A percentile compares a stretch with the other conserved stretches of the same genome.
phyloP scores from a whole-genome alignment of 2,888 invertebrate species.

The Cryptophagus acutangulus region DNA sequence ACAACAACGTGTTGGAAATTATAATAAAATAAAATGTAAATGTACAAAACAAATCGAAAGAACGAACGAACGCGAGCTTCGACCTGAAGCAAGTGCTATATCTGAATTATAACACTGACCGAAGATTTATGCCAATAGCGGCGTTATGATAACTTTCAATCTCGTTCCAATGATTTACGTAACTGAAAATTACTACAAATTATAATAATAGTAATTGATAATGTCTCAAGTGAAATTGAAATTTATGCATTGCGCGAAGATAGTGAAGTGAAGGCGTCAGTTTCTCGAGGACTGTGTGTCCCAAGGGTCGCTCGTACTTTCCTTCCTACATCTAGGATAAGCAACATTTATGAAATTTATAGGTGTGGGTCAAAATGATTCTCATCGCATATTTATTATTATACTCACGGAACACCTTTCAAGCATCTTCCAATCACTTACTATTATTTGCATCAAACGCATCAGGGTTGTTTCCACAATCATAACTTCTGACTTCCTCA shows the following conservation, averaged over 20 bases:
- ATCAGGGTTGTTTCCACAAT: not conserved
- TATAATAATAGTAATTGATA: slow-evolving; percentile 27
- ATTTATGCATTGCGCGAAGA: slow-evolving; percentile 25
- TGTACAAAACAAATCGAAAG: not conserved
- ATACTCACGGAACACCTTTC: slow-evolving; percentile 1
- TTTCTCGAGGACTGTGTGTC: slow-evolving; percentile 9
- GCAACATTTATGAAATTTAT: slow-evolving; percentile 9
- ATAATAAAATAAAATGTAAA: not conserved
- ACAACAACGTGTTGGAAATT: slow-evolving; percentile 1
- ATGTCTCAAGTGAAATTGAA: slow-evolving; percentile 27
- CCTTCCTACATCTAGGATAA: too few relatives aligned
- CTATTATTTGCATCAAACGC: not conserved
- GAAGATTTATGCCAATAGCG: slow-evolving; percentile 1
- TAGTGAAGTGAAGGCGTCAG: slow-evolving; percentile 22
- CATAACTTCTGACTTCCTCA: too few relatives aligned
- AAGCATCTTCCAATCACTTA: not conserved
- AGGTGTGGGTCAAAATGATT: slow-evolving; percentile 8
- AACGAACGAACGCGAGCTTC: too few relatives aligned
- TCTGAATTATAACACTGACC: slow-evolving; percentile 2
- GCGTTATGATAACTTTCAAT: slow-evolving; percentile 2
- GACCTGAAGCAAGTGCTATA: slow-evolving; percentile 1
- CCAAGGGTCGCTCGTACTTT: slow-evolving; percentile 6
- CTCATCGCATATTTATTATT: slow-evolving; percentile 4
- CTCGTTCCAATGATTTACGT: slow-evolving; percentile 22
- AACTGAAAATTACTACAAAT: slow-evolving; percentile 21